Evolutionary conservation across 2,888 invertebrate genomes (phyloP), one percentile per base, ranked within the genome.

Genomic region (Ophraella communa): DNA sequence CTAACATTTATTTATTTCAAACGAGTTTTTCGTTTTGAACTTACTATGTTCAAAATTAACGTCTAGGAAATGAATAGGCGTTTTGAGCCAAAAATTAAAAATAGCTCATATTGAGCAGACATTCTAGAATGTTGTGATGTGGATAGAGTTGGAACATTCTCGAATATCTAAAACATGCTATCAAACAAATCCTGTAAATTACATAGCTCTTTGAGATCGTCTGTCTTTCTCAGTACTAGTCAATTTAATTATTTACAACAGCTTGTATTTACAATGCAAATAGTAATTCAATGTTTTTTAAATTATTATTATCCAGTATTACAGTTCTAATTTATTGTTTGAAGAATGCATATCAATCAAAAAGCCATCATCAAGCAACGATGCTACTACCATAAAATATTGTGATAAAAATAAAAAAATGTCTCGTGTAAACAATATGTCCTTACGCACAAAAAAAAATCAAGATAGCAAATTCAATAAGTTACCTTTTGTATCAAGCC

Each of bases 81-180:
- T 55, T 62, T 42, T 42, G 44, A 27, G 44, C 14, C 53, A 58
- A 53, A 27, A 52, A 60, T 67, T 54, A n/a, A n/a, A n/a, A n/a
- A n/a, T 72, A 70, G 67, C 76, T 76, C 76, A 76, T 74, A 76
- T 76, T 76, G 76, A 76, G 76, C 71, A 68, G 71, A 69, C 71
- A 66, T 73, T 74, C 71, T 69, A 73, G 72, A 70, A 72, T 73
- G 74, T 75, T 74, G 74, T 74, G 74, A 73, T 75, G 67, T 69
- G 69, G 66, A 68, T 27, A 51, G 23, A 67, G 33, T 47, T 64
- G 53, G 44, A 23, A 63, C 18, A 65, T 55, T 66, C 52, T 51
- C 62, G 47, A 67, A 67, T 71, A 67, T 64, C 69, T 57, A 60
- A 69, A 24, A 27, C 71, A 70, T 73, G 73, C 68, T 71, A 71